A percentile compares a stretch with the other conserved stretches of the same genome.
phyloP scores from a whole-genome alignment of 2,113 vertebrate genomes.

The Dasyurus viverrinus region DNA sequence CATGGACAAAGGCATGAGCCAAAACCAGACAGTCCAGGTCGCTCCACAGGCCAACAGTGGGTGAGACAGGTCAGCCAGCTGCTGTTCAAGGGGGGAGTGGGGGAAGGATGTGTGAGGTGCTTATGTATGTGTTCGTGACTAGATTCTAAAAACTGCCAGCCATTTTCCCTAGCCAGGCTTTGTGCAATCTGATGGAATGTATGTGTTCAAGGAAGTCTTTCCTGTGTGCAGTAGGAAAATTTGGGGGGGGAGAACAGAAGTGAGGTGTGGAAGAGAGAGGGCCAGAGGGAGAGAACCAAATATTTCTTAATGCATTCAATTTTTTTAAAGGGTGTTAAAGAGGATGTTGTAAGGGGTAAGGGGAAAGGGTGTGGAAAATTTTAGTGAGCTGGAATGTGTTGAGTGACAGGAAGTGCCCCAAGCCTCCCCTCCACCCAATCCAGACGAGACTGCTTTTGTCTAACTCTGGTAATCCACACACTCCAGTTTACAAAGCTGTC shows the following conservation, averaged over 20 bases:
- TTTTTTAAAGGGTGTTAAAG: conserved; percentile 58
- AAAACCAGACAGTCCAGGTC: conserved; percentile 92
- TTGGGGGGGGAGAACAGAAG: neutral
- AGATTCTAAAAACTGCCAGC: conserved; percentile 81
- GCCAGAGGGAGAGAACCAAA: neutral
- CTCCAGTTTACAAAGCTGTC: conserved; percentile 82
- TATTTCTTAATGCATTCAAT: conserved; percentile 42
- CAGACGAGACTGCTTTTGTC: conserved; percentile 87
- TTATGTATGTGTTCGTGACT: conserved; percentile 82
- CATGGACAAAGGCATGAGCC: conserved; percentile 94
- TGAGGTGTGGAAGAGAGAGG: too few relatives aligned
- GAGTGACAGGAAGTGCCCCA: conserved; percentile 89
- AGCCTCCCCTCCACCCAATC: conserved; percentile 70
- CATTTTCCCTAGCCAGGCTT: conserved; percentile 81
- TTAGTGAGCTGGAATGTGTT: conserved; percentile 86
- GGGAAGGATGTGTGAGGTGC: conserved; percentile 84
- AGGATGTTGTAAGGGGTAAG: conserved; percentile 29
- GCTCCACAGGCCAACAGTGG: conserved; percentile 87
- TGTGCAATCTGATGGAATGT: conserved; percentile 80
- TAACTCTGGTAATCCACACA: conserved; percentile 88
- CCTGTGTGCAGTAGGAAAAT: conserved; percentile 40
- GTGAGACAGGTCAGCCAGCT: conserved; percentile 92
- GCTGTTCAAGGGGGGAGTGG: conserved; percentile 78
- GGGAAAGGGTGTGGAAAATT: conserved; percentile 72
- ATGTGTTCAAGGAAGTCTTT: conserved; percentile 52